Evolutionary conservation across 2,113 vertebrate species (phyloP).

Genomic region (Pluvialis apricaria): DNA sequence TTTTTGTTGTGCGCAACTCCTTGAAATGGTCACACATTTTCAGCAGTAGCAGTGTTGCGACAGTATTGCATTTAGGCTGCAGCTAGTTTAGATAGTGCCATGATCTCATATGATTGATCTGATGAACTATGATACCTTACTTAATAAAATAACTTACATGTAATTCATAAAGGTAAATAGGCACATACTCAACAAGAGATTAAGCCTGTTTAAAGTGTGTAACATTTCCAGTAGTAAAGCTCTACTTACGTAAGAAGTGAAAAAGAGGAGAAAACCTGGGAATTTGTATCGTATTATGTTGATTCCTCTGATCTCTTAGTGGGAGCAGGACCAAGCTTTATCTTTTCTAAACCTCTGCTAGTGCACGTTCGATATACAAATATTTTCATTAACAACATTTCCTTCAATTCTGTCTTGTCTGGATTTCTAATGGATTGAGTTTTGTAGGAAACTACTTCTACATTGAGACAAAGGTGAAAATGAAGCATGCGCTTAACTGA

Average conservation of each 20-base stretch:
- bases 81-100: background rate
- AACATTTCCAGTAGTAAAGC: background rate
- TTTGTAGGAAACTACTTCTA: background rate
- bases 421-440: background rate
- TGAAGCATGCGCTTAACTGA: background rate
- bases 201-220: background rate
- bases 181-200: background rate
- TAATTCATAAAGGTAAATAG: background rate
- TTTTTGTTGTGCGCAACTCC: background rate
- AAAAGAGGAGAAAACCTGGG: background rate
- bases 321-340: background rate
- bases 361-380: background rate
- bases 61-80: background rate
- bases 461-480: background rate
- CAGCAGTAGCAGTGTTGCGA: background rate
- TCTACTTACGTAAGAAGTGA: background rate
- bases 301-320: background rate
- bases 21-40: background rate
- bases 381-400: background rate
- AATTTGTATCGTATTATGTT: background rate
- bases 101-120: background rate
- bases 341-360: background rate
- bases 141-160: background rate
- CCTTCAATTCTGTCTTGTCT: background rate
- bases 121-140: background rate